A percentile compares a stretch with the other conserved stretches of the same genome.
Conservation (phyloP, 2,888 invertebrate genomes). For the Nomada flava region DNA sequence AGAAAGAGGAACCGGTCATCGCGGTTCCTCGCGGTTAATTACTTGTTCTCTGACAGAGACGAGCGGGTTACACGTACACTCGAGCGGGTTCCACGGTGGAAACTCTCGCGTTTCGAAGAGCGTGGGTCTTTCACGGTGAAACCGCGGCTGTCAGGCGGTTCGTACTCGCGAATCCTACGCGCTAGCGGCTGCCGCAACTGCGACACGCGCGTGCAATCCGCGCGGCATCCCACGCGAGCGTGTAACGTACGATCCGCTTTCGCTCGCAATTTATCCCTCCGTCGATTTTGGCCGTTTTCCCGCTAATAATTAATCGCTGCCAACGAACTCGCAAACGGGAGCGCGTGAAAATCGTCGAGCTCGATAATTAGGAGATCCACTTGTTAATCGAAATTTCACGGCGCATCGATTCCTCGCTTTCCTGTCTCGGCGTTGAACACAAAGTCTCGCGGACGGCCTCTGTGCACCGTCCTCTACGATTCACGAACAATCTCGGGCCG, state of each 20-base stretch:
- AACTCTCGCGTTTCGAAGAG: slow-evolving; percentile 37
- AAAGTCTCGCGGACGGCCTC: background rate
- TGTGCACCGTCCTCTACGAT: background rate
- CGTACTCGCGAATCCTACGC: slow-evolving; percentile 61
- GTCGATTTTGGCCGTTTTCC: no score
- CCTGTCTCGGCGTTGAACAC: no score
- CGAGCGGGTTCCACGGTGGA: slow-evolving; percentile 38
- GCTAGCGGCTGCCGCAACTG: slow-evolving; percentile 47
- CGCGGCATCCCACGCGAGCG: background rate
- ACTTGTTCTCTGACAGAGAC: slow-evolving; percentile 52
- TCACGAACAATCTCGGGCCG: background rate
- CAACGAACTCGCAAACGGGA: no score
- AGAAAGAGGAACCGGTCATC: background rate
- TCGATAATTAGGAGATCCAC: no score
- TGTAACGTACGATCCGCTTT: background rate
- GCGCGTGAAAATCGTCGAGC: no score
- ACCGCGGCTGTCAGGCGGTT: slow-evolving; percentile 48
- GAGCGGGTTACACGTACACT: slow-evolving; percentile 32
- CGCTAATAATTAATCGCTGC: no score
- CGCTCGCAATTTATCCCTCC: no score
- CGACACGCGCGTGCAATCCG: slow-evolving; percentile 32
- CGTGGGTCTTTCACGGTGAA: slow-evolving; percentile 35
- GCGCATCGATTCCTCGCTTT: background rate
- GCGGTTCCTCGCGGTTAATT: slow-evolving; percentile 45
- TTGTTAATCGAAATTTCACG: no score